Conservation (phyloP, 2,113 vertebrate genomes). For the Notiomystis cincta region DNA sequence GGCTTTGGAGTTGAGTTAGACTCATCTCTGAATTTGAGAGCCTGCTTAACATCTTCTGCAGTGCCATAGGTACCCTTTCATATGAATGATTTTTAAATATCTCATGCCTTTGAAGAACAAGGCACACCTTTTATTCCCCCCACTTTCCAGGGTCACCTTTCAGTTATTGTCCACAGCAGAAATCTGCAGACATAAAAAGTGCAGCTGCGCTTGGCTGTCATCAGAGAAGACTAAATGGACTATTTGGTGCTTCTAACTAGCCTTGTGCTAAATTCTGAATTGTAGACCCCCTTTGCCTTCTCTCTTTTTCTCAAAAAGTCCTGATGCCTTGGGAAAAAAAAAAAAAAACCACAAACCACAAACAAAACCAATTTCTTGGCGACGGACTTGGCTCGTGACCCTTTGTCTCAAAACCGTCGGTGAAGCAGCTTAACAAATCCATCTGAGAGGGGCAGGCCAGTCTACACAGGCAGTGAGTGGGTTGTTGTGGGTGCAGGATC, state of each 20-base stretch:
- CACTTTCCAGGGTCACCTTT: constrained; percentile 39
- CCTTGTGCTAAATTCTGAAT: background rate
- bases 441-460: constrained; percentile 6
- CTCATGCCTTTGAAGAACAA: background rate
- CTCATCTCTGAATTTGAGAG: background rate
- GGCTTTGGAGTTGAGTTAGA: background rate
- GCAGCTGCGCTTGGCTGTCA: constrained; percentile 19
- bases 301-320: background rate
- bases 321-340: background rate
- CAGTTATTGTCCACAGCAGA: background rate
- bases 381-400: background rate
- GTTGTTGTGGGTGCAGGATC: background rate
- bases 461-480: background rate
- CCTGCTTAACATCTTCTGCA: background rate
- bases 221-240: background rate
- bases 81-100: background rate
- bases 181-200: background rate
- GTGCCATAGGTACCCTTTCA: background rate
- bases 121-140: background rate
- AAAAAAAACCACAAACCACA: too few species aligned
- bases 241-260: constrained; percentile 49
- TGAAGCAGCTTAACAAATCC: constrained; percentile 58
- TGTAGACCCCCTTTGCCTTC: constrained; percentile 27
- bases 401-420: background rate
- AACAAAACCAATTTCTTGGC: background rate